Evolutionary conservation across 2,888 invertebrate genomes (phyloP).

Genomic region (Parnassius smintheus): DNA sequence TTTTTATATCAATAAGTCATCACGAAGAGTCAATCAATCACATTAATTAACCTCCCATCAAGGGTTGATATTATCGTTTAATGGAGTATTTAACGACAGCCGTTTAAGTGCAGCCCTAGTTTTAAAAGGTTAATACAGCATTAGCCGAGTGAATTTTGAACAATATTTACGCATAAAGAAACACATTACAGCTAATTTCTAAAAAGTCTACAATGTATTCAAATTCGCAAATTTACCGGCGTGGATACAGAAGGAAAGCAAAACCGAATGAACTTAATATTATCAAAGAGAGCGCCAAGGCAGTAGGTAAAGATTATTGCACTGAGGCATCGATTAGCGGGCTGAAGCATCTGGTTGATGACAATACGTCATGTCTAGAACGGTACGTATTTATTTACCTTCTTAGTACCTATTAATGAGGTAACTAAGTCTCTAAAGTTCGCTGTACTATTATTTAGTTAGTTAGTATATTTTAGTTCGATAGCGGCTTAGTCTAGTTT

Average conservation of each 20-base stretch:
- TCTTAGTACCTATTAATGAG: background rate
- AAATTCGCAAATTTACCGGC: constrained; percentile 34
- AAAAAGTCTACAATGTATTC: constrained; percentile 27
- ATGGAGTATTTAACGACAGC: constrained; percentile 65
- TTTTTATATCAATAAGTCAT: constrained; percentile 40
- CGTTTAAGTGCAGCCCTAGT: constrained; percentile 40
- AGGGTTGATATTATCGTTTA: constrained; percentile 62
- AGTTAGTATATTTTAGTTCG: background rate
- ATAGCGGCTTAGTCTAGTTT: constrained; percentile 15
- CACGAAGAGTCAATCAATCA: constrained; percentile 65
- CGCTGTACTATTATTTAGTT: constrained; percentile 5
- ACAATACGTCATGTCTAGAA: constrained; percentile 59
- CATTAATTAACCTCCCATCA: constrained; percentile 57
- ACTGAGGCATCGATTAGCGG: constrained; percentile 73
- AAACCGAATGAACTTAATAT: constrained; percentile 41
- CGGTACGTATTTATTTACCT: constrained; percentile 47
- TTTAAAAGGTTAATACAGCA: constrained; percentile 27
- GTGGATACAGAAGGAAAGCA: constrained; percentile 37
- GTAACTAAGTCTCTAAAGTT: constrained; percentile 1
- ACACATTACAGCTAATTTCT: constrained; percentile 4
- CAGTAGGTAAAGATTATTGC: constrained; percentile 66
- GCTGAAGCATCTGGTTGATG: constrained; percentile 67
- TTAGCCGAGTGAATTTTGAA: constrained; percentile 16
- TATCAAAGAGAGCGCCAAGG: constrained; percentile 56
- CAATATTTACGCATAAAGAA: constrained; percentile 7